A percentile compares a stretch with the other conserved stretches of the same genome.
Evolutionary conservation across 2,797 vertebrate species (phyloP).

Genomic region (Botia almorhae): DNA sequence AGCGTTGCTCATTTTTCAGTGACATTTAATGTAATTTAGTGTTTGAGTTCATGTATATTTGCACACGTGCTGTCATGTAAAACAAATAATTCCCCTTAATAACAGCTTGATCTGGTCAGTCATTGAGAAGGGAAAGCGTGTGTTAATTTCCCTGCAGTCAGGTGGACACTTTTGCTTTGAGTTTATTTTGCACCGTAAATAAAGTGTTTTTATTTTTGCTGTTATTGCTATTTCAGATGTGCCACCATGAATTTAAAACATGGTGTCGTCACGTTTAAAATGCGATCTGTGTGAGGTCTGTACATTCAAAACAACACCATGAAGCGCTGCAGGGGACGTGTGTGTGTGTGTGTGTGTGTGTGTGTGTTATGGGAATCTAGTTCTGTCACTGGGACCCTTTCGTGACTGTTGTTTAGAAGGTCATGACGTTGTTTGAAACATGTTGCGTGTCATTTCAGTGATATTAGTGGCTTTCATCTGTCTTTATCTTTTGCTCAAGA

Average conservation of each 20-base stretch:
- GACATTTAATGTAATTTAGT: constrained; percentile 48
- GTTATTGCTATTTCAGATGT: background rate
- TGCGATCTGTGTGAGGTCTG: constrained; percentile 13
- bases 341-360: background rate
- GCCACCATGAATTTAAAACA: background rate
- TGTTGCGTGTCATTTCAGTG: background rate
- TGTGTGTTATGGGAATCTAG: constrained; percentile 47
- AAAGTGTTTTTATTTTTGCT: background rate
- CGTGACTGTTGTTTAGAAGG: background rate
- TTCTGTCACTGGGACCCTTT: background rate
- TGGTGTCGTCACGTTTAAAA: background rate
- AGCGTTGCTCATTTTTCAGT: constrained; percentile 59
- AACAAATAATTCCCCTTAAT: constrained; percentile 65
- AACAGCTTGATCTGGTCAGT: constrained; percentile 41
- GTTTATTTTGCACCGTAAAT: too few relatives aligned
- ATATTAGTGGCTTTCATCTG: constrained; percentile 7
- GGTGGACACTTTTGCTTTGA: too few relatives aligned
- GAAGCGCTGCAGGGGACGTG: background rate
- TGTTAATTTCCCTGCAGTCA: too few relatives aligned
- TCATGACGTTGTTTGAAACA: constrained; percentile 4
- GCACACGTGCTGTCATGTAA: constrained; percentile 68
- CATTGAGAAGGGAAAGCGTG: too few relatives aligned
- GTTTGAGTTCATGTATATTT: too few relatives aligned
- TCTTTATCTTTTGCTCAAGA: background rate
- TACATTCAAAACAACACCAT: background rate